Evolutionary conservation across 2,113 vertebrate species (phyloP), one percentile per base, ranked within the genome.

Genomic region (Sylvilagus bachmani): DNA sequence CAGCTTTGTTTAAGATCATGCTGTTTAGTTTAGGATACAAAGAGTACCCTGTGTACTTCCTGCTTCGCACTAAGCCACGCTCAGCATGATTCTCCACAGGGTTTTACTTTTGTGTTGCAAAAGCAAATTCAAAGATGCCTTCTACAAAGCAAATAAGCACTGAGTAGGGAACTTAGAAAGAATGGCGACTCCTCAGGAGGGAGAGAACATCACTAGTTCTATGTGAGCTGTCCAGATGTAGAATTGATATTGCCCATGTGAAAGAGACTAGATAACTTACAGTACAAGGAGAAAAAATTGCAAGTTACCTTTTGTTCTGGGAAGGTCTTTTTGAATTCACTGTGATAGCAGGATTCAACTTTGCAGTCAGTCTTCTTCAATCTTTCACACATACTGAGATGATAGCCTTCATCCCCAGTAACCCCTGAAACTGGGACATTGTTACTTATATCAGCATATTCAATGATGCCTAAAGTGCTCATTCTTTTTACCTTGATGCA

Each of bases 61-160:
- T 75, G 53, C 58, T 78, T 92, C 92, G 90, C 89, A 75, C 14
- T 27, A 83, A 95, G 82, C 93, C 91, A 83, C 38, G 25, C 80
- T 84, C 66, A 86, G 91, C 86, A n/a, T 27, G 91, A 89, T 9
- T 88, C 61, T 61, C 61, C 33, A 71, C 53, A 78, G 90, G 53
- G 75, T 84, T 58, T 90, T 64, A 51, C 89, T 87, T 94, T 69
- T 91, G 67, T 87, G 67, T 78, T 86, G 66, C 70, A 94, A 86
- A 95, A 93, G 55, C 71, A 94, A 95, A 94, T 96, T 89, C 64
- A 90, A 90, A 97, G 66, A 77, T 71, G 29, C 55, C 33, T 94
- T 97, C 75, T 67, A 64, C 83, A 91, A 90, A 91, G 71, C 27
- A 81, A 91, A 89, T 49, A 83, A 64, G 58, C 85, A 84, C 74